Percentiles rank a stretch among this genome's conserved stretches.
Evolutionary conservation across 2,888 invertebrate species (phyloP).

Genomic region (Chorisops tibialis): DNA sequence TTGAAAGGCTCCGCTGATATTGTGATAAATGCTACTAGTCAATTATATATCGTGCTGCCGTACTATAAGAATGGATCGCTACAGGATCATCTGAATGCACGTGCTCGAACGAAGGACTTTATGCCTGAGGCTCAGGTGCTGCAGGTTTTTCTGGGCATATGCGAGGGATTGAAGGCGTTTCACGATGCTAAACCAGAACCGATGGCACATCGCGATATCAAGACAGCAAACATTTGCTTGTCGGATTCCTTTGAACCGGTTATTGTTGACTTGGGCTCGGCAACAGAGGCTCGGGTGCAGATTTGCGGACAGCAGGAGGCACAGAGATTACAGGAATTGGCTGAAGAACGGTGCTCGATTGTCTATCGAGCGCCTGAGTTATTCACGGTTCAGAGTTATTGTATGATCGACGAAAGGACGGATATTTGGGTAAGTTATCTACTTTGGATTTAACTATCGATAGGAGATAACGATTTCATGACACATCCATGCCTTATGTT

Average conservation of each 20-base stretch:
- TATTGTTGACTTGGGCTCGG: constrained; percentile 79
- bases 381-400: constrained; percentile 78
- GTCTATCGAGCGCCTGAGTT: constrained; percentile 85
- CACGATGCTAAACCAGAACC: constrained; percentile 71
- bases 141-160: constrained; percentile 67
- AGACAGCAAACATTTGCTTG: constrained; percentile 79
- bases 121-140: constrained; percentile 65
- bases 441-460: no score
- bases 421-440: constrained; percentile 74
- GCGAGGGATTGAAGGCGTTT: constrained; percentile 70
- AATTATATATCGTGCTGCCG: constrained; percentile 70
- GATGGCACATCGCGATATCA: constrained; percentile 79
- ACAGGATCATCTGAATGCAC: constrained; percentile 63
- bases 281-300: constrained; percentile 63
- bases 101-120: constrained; percentile 58
- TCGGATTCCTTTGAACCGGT: constrained; percentile 68
- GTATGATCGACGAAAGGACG: constrained; percentile 76
- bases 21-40: constrained; percentile 65
- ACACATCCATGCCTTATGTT: no score
- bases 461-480: no score
- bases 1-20: constrained; percentile 65
- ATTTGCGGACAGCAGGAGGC: constrained; percentile 65
- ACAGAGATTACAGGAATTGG: constrained; percentile 70
- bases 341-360: constrained; percentile 83
- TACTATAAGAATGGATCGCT: constrained; percentile 76